phyloP scores from a whole-genome alignment of 2,113 vertebrate genomes.

The Tor tambroides region DNA sequence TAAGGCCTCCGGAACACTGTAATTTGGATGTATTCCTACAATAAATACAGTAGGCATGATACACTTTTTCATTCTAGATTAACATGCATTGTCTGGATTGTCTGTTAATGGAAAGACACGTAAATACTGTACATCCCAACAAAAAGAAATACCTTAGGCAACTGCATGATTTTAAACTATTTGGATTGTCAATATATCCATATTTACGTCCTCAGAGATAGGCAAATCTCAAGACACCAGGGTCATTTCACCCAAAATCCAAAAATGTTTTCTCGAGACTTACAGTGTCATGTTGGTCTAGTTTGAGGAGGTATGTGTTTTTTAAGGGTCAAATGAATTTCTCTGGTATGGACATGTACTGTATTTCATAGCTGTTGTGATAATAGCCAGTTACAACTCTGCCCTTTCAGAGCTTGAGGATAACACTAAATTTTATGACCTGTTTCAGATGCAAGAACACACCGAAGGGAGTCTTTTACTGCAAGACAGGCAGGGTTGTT shows the following conservation, averaged over 20 bases:
- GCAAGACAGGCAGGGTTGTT: slow-evolving; percentile 21
- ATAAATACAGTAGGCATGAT: not conserved
- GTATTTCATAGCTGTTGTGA: not conserved
- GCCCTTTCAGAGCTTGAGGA: not conserved
- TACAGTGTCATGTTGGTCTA: not conserved
- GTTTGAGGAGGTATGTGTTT: not conserved
- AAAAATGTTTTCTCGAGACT: not conserved
- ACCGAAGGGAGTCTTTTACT: slow-evolving; percentile 25
- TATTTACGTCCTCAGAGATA: not conserved
- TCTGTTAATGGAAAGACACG: not conserved
- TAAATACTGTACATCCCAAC: not conserved
- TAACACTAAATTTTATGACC: not conserved
- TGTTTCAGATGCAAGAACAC: slow-evolving; percentile 6
- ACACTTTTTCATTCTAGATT: not conserved
- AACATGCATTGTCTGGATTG: not conserved
- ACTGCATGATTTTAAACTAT: not conserved
- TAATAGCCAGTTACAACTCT: not conserved
- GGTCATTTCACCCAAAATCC: not conserved
- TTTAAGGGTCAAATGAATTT: not conserved
- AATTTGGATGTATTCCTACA: not conserved
- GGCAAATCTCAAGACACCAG: not conserved
- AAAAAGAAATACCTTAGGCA: not conserved
- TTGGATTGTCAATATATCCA: not conserved
- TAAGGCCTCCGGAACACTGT: not conserved
- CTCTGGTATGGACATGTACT: slow-evolving; percentile 2